These are phyloP conservation scores for Drosophila pallidifrons DNA, from an alignment of 1,140 invertebrate genomes.

Conservation along the genomic window DNA sequence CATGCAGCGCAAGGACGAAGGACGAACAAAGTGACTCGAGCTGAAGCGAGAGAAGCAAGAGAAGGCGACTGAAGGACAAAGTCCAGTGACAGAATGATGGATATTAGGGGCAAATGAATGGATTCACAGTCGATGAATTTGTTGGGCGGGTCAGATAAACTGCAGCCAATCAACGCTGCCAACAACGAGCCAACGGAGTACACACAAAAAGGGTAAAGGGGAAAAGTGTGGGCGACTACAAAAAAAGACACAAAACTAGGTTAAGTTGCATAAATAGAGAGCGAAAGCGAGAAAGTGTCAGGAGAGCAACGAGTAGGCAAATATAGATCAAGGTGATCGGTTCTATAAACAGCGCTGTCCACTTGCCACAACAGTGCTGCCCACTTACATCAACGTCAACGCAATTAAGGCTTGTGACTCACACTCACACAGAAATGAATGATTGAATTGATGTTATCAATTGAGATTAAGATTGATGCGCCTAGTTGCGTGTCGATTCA, in stretches of 20 bases:
- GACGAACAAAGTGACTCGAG: background rate
- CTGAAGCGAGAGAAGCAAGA: background rate
- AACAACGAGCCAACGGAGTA: background rate
- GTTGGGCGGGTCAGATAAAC: constrained; percentile 39
- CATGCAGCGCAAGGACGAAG: constrained; percentile 9
- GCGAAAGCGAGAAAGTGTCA: background rate
- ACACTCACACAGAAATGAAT: background rate
- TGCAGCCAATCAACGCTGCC: constrained; percentile 20
- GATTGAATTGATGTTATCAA: background rate
- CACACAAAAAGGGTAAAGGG: background rate
- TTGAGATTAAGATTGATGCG: background rate
- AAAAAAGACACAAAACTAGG: constrained; percentile 10
- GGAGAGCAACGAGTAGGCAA: background rate
- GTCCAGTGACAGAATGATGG: constrained; percentile 46
- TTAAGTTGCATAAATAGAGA: background rate
- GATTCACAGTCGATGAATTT: constrained; percentile 37
- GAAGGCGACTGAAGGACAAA: constrained; percentile 9
- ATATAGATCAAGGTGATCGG: background rate
- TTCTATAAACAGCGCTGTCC: constrained; percentile 7
- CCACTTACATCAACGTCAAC: background rate
- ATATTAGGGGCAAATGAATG: constrained; percentile 38
- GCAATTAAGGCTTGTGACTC: background rate
- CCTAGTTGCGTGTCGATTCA: no score
- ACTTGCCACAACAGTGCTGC: background rate
- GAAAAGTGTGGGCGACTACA: background rate